These are phyloP conservation scores for Microtus montanus DNA, from an alignment of 2,113 vertebrate species.

Conservation along the genomic window DNA sequence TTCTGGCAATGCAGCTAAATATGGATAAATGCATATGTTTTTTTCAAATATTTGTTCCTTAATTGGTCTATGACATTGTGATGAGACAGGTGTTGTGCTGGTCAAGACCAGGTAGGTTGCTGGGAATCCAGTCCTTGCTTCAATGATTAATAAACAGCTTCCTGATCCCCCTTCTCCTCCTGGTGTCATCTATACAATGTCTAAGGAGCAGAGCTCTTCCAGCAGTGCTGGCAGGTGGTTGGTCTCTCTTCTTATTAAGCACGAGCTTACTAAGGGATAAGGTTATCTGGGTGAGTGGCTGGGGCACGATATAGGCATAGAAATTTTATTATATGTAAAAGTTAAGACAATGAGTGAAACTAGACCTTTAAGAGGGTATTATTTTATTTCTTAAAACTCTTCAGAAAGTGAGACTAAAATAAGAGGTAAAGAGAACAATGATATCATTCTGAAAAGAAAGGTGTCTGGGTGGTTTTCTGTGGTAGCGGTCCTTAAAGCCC, in stretches of 20 bases:
- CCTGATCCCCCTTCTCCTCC: background rate
- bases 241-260: background rate
- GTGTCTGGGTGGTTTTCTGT: background rate
- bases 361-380: background rate
- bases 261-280: background rate
- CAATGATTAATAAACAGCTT: background rate
- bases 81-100: background rate
- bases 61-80: background rate
- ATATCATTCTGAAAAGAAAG: background rate
- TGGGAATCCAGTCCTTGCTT: background rate
- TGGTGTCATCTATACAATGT: background rate
- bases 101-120: background rate
- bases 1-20: slow-evolving; percentile 9
- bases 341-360: background rate
- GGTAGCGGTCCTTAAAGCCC: background rate
- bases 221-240: background rate
- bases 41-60: slow-evolving; percentile 6
- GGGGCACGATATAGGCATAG: background rate
- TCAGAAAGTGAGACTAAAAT: background rate
- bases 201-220: background rate
- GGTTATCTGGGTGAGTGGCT: background rate
- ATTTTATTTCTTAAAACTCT: background rate
- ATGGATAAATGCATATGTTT: background rate
- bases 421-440: background rate
- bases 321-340: background rate